Percentiles rank a stretch among this genome's conserved stretches.
Evolutionary conservation across 1,140 invertebrate genomes (phyloP).

Genomic region (Elymnias hypermnestra): DNA sequence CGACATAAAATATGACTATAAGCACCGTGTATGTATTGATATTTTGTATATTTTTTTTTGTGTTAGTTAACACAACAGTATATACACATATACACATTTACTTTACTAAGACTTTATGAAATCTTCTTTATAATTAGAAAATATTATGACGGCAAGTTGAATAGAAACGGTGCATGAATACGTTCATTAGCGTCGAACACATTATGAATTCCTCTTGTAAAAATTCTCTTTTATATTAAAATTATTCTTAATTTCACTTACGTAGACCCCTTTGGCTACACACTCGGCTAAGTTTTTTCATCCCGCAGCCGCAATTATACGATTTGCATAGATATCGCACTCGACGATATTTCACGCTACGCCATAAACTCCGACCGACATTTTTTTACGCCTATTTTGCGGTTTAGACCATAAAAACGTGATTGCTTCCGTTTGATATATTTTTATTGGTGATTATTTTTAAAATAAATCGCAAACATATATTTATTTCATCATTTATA

Average conservation of each 20-base stretch:
- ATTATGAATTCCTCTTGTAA: conserved; percentile 9
- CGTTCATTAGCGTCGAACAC: neutral
- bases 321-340: conserved; percentile 41
- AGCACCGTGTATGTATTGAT: too few relatives aligned
- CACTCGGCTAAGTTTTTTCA: conserved; percentile 22
- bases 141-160: too few relatives aligned
- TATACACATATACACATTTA: too few relatives aligned
- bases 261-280: conserved; percentile 13
- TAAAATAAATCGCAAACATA: too few relatives aligned
- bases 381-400: conserved; percentile 26
- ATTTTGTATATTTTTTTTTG: too few relatives aligned
- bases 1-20: too few relatives aligned
- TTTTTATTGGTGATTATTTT: too few relatives aligned
- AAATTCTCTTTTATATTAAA: conserved; percentile 11
- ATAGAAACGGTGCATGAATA: too few relatives aligned
- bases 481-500: too few relatives aligned
- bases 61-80: too few relatives aligned
- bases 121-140: too few relatives aligned
- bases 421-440: conserved; percentile 11
- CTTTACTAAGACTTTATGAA: too few relatives aligned
- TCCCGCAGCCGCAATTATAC: conserved; percentile 33
- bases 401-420: conserved; percentile 17
- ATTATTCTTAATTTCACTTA: conserved; percentile 17
- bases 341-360: conserved; percentile 22
- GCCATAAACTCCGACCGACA: conserved; percentile 22